Evolutionary conservation across 2,888 invertebrate species (phyloP).

Genomic region (Eueremaeus valkanovi): DNA sequence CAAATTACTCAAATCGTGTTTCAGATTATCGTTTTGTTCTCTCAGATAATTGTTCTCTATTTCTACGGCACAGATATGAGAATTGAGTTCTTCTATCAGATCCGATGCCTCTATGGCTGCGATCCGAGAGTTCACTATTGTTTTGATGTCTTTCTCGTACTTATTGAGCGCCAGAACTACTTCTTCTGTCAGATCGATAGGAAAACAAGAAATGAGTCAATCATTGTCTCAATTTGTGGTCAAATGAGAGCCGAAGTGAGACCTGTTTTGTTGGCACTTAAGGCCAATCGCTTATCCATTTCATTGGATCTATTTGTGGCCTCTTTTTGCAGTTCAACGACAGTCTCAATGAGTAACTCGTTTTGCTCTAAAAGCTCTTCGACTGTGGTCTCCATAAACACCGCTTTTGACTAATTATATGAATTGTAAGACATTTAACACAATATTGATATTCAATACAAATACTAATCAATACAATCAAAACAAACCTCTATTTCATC

Average conservation of each 20-base stretch:
- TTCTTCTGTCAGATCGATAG: conserved; percentile 3
- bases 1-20: conserved; percentile 45
- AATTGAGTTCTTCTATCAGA: conserved; percentile 33
- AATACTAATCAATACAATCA: background rate
- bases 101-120: conserved; percentile 22
- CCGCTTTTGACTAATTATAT: background rate
- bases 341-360: conserved; percentile 44
- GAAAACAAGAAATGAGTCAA: background rate
- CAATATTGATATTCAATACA: conserved; percentile 20
- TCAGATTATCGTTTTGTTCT: conserved; percentile 46
- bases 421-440: conserved; percentile 29
- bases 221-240: background rate
- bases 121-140: conserved; percentile 2
- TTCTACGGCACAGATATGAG: conserved; percentile 42
- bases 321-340: conserved; percentile 45
- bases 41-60: conserved; percentile 45
- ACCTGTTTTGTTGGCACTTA: conserved; percentile 45
- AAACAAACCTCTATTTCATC: conserved; percentile 7
- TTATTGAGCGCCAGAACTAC: conserved; percentile 29
- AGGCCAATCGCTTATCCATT: conserved; percentile 44
- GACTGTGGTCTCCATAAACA: conserved; percentile 43
- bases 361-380: conserved; percentile 46
- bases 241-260: background rate
- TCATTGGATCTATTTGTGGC: conserved; percentile 44
- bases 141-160: conserved; percentile 28